Evolutionary conservation across 2,888 invertebrate genomes (phyloP).

Genomic region (Drosophila koepferae): DNA sequence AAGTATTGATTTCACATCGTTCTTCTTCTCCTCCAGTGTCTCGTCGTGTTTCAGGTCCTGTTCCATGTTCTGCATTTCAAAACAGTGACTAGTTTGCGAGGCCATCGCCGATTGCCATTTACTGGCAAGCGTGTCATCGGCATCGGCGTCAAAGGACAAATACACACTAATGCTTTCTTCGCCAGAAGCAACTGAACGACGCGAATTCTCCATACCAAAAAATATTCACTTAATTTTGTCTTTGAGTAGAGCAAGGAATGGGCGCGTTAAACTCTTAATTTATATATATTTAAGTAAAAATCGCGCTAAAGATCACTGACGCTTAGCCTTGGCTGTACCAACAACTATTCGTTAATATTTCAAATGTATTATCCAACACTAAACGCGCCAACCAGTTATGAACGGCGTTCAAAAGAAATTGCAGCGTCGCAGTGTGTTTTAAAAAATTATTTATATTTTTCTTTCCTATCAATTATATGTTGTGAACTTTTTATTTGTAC

Average conservation of each 20-base stretch:
- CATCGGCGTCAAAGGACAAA: slow-evolving; percentile 77
- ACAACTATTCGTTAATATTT: slow-evolving; percentile 70
- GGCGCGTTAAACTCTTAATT: background rate
- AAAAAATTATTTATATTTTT: background rate
- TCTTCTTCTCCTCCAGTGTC: slow-evolving; percentile 59
- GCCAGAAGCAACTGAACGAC: slow-evolving; percentile 45
- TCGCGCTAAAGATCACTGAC: slow-evolving; percentile 29
- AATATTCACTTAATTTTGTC: background rate
- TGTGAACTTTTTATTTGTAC: background rate
- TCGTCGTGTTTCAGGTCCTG: slow-evolving; percentile 50
- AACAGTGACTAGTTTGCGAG: slow-evolving; percentile 46
- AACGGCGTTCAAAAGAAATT: slow-evolving; percentile 36
- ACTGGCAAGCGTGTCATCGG: slow-evolving; percentile 70
- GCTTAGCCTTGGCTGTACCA: slow-evolving; percentile 62
- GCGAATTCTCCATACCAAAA: slow-evolving; percentile 61
- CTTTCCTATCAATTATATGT: background rate
- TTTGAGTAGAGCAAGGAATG: background rate
- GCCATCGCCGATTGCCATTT: slow-evolving; percentile 69
- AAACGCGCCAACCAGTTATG: slow-evolving; percentile 20
- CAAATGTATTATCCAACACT: slow-evolving; percentile 68
- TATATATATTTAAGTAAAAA: slow-evolving; percentile 14
- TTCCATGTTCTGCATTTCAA: slow-evolving; percentile 46
- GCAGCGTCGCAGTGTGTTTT: slow-evolving; percentile 15
- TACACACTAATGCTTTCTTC: slow-evolving; percentile 76
- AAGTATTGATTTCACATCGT: slow-evolving; percentile 34